These are phyloP conservation scores for Paralvinella palmiformis DNA, from an alignment of 1,140 invertebrate species.

Conservation along the genomic window DNA sequence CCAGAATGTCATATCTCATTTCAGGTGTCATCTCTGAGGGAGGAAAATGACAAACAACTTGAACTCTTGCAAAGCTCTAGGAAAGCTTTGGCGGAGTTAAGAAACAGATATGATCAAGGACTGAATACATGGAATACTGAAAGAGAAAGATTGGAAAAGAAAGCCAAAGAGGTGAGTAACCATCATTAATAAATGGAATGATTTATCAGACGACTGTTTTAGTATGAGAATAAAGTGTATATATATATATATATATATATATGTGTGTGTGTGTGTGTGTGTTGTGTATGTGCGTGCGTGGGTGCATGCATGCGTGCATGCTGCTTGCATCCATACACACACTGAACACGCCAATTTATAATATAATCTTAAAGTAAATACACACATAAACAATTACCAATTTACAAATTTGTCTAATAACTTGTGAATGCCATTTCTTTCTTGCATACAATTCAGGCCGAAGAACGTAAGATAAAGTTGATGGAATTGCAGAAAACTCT, in stretches of 20 bases:
- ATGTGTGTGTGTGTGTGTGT: neutral
- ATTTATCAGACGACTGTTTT: too few species aligned
- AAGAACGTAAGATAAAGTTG: too few species aligned
- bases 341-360: too few species aligned
- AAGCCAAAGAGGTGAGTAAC: conserved; percentile 10
- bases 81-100: conserved; percentile 13
- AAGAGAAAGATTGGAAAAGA: conserved; percentile 11
- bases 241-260: neutral
- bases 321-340: too few species aligned
- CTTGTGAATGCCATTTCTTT: too few species aligned
- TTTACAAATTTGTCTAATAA: too few species aligned
- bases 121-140: conserved; percentile 13
- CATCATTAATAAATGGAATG: too few species aligned
- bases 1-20: neutral
- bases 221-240: neutral
- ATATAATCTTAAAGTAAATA: too few species aligned
- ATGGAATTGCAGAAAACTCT: neutral
- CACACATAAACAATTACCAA: too few species aligned
- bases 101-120: conserved; percentile 13
- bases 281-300: neutral
- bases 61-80: conserved; percentile 18
- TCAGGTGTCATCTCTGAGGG: neutral
- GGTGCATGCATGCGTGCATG: neutral
- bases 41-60: conserved; percentile 16
- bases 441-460: too few species aligned